phyloP scores from a whole-genome alignment of 2,888 invertebrate species.

The Argyresthia albistria region DNA sequence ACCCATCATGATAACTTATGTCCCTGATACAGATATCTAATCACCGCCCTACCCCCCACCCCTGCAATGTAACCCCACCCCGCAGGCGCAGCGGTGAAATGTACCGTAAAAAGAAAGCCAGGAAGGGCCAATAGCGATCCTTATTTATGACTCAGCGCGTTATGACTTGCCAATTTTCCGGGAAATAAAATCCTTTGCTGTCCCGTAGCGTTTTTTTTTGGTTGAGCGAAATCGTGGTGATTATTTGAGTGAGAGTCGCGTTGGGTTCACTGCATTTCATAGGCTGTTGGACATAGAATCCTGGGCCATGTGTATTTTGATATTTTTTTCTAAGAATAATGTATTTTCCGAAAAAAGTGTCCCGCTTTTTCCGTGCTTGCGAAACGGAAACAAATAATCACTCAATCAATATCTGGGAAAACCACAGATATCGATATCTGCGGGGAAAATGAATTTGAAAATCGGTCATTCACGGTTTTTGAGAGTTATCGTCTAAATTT shows the following conservation, averaged over 20 bases:
- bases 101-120: constrained; percentile 62
- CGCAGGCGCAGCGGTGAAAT: constrained; percentile 46
- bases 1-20: neutral
- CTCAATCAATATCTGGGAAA: too few relatives aligned
- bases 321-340: too few relatives aligned
- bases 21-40: neutral
- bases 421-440: too few relatives aligned
- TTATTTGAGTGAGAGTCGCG: neutral
- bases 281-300: neutral
- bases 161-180: constrained; percentile 70
- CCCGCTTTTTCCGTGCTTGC: too few relatives aligned
- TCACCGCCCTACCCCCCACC: neutral
- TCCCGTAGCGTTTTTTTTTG: constrained; percentile 8
- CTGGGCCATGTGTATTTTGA: neutral
- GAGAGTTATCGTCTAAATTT: too few relatives aligned
- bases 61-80: constrained; percentile 4
- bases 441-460: too few relatives aligned
- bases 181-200: constrained; percentile 56
- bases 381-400: too few relatives aligned
- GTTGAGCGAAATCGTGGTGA: neutral
- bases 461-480: too few relatives aligned
- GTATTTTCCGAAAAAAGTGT: too few relatives aligned
- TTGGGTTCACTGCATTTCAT: neutral
- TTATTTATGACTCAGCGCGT: constrained; percentile 68
- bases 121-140: constrained; percentile 62